These are phyloP conservation scores for Sakesphorus luctuosus DNA, from an alignment of 2,113 vertebrate species.

Conservation along the genomic window DNA sequence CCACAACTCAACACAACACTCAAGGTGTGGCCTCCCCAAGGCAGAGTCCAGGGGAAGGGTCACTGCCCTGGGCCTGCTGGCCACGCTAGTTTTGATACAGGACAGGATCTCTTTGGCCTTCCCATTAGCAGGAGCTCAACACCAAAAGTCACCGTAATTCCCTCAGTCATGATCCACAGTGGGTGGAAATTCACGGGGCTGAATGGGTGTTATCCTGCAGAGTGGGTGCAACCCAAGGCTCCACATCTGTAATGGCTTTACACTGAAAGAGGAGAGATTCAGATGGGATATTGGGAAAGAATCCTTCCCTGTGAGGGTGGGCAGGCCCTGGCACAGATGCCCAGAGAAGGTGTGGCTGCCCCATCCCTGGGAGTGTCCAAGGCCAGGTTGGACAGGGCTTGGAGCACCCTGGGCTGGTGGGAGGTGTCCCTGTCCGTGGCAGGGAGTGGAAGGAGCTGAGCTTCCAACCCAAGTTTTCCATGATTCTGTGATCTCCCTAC, in stretches of 20 bases:
- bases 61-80: too few relatives aligned
- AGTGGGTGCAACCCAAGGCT: background rate
- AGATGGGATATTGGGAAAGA: background rate
- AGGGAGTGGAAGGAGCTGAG: background rate
- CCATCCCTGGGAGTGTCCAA: too few relatives aligned
- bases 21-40: too few relatives aligned
- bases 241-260: background rate
- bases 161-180: background rate
- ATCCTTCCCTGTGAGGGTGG: rapidly evolving
- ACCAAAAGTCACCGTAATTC: background rate
- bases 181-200: background rate
- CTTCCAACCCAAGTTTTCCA: background rate
- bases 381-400: too few relatives aligned
- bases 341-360: too few relatives aligned
- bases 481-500: too few relatives aligned
- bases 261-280: background rate
- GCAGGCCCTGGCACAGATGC: background rate
- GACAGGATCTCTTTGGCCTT: too few relatives aligned
- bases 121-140: background rate
- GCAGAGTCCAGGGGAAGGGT: too few relatives aligned
- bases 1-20: too few relatives aligned
- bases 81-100: too few relatives aligned
- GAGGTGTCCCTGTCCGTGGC: background rate
- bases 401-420: background rate
- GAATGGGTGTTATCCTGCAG: background rate